phyloP scores from a whole-genome alignment of 2,888 invertebrate genomes.

The Cerastis leucographa region DNA sequence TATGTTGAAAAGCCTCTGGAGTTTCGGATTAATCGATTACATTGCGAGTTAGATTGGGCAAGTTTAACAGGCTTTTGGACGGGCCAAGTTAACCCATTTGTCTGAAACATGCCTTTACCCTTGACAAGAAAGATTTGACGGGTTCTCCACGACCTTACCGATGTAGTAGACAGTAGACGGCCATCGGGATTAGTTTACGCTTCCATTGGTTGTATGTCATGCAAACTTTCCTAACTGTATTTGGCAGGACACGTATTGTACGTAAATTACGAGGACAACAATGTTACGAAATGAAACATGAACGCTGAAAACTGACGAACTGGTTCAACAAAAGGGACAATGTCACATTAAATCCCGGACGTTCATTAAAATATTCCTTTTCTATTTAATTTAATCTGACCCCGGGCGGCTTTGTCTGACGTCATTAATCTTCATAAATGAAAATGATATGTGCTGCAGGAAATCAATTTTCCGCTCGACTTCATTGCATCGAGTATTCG shows the following conservation, averaged over 20 bases:
- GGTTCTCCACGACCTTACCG: slow-evolving; percentile 62
- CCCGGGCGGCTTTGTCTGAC: slow-evolving; percentile 62
- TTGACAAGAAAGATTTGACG: slow-evolving; percentile 74
- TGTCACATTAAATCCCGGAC: slow-evolving; percentile 28
- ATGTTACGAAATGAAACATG: slow-evolving; percentile 43
- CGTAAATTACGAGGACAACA: slow-evolving; percentile 41
- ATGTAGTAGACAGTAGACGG: slow-evolving; percentile 59
- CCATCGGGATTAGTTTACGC: slow-evolving; percentile 55
- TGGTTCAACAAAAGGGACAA: slow-evolving; percentile 40
- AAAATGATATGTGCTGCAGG: slow-evolving; percentile 82
- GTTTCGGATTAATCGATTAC: slow-evolving; percentile 85
- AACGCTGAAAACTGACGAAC: slow-evolving; percentile 21
- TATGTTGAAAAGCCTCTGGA: slow-evolving; percentile 77
- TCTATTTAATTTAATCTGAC: slow-evolving; percentile 62
- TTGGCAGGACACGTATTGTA: slow-evolving; percentile 45
- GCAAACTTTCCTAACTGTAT: slow-evolving; percentile 50
- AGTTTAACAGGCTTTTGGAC: slow-evolving; percentile 80
- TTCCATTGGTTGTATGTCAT: slow-evolving; percentile 38
- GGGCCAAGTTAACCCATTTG: slow-evolving; percentile 81
- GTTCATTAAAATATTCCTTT: slow-evolving; percentile 63
- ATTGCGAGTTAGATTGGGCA: slow-evolving; percentile 80
- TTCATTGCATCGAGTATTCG: slow-evolving; percentile 79
- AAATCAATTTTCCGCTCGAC: slow-evolving; percentile 85
- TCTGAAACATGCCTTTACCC: slow-evolving; percentile 75
- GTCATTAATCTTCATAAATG: slow-evolving; percentile 77